Percentiles rank a stretch among this genome's conserved stretches.
These are phyloP conservation scores for Pseudochromis fuscus DNA, from an alignment of 2,797 vertebrate genomes.

Conservation along the genomic window DNA sequence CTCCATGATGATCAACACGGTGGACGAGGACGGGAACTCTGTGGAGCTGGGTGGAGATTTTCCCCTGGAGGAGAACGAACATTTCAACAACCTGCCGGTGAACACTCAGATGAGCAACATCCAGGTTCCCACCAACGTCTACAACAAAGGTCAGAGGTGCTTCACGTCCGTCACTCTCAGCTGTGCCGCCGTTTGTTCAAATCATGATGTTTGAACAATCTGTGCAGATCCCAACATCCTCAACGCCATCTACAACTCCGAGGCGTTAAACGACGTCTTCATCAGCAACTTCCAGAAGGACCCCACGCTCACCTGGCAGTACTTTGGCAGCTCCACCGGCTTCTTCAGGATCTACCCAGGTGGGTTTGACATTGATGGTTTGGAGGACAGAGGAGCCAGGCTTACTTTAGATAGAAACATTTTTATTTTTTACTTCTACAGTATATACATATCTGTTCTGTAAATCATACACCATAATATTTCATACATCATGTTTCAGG, in stretches of 20 bases:
- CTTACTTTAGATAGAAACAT: not conserved
- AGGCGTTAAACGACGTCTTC: slow-evolving; percentile 94
- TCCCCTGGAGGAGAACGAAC: slow-evolving; percentile 91
- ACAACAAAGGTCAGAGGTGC: slow-evolving; percentile 92
- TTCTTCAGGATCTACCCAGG: slow-evolving; percentile 98
- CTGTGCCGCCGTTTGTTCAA: not conserved
- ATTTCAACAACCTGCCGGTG: slow-evolving; percentile 93
- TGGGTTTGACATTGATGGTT: slow-evolving; percentile 56
- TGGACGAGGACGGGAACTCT: slow-evolving; percentile 89
- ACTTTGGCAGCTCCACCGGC: slow-evolving; percentile 94
- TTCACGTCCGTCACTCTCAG: rapidly evolving
- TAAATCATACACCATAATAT: too few species aligned
- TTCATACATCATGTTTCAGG: too few species aligned
- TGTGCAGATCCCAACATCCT: slow-evolving; percentile 91
- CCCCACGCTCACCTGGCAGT: slow-evolving; percentile 97
- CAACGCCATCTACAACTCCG: slow-evolving; percentile 96
- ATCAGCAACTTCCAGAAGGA: slow-evolving; percentile 95
- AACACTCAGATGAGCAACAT: slow-evolving; percentile 93
- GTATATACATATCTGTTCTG: too few species aligned
- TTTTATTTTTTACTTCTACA: too few species aligned
- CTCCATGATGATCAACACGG: slow-evolving; percentile 91
- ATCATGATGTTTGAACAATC: not conserved
- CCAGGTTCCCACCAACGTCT: slow-evolving; percentile 97
- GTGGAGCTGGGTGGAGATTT: slow-evolving; percentile 92
- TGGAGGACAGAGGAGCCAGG: not conserved